phyloP scores from a whole-genome alignment of 1,140 invertebrate species.

The Heterodera schachtii region DNA sequence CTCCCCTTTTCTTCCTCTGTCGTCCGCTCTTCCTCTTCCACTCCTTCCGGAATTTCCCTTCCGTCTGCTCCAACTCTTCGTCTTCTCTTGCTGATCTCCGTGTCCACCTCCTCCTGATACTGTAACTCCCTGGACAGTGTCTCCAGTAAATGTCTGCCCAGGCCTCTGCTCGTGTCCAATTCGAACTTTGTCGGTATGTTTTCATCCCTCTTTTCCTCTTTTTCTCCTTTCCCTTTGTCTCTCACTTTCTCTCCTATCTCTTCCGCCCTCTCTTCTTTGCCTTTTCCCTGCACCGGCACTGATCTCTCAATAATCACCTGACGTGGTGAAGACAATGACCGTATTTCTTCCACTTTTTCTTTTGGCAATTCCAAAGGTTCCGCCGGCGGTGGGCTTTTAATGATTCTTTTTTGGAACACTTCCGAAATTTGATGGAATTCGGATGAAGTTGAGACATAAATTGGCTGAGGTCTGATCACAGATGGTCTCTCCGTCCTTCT shows the following conservation, averaged over 20 bases:
- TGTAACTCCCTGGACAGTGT: slow-evolving; percentile 38
- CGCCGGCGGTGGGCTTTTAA: slow-evolving; percentile 14
- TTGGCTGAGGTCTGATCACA: not conserved
- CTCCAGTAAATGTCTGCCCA: slow-evolving; percentile 39
- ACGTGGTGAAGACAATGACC: slow-evolving; percentile 9
- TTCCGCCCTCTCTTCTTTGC: not conserved
- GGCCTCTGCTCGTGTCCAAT: slow-evolving; percentile 21
- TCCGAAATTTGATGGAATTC: slow-evolving; percentile 4
- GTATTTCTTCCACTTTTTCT: slow-evolving; percentile 14
- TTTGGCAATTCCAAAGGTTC: slow-evolving; percentile 6
- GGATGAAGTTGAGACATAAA: not conserved
- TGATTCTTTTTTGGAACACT: slow-evolving; percentile 8
- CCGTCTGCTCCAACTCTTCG: slow-evolving; percentile 11
- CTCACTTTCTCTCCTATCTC: slow-evolving; percentile 8
- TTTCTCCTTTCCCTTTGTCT: not conserved
- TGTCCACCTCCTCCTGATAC: slow-evolving; percentile 48
- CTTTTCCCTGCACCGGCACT: slow-evolving; percentile 9
- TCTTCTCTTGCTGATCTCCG: slow-evolving; percentile 40
- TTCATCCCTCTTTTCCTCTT: slow-evolving; percentile 12
- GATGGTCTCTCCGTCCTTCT: not conserved
- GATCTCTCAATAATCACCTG: slow-evolving; percentile 13
- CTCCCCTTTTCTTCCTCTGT: not conserved
- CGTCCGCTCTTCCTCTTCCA: not conserved
- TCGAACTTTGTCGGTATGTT: not conserved
- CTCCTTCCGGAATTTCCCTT: slow-evolving; percentile 19